Percentiles rank a stretch among this genome's conserved stretches.
Evolutionary conservation across 1,140 invertebrate genomes (phyloP).

Genomic region (Caenorhabditis inopinata): DNA sequence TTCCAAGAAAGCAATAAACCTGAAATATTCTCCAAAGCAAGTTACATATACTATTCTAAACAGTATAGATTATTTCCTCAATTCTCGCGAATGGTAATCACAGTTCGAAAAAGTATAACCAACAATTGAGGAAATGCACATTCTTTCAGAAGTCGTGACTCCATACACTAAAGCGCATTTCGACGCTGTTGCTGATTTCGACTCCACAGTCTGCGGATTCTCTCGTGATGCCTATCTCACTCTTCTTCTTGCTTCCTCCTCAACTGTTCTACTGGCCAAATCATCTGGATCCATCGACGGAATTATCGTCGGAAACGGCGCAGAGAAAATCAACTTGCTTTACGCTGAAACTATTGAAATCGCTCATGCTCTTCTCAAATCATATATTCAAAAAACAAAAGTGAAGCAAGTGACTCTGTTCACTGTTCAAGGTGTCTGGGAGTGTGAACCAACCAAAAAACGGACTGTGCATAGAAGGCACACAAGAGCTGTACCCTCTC

Average conservation of each 20-base stretch:
- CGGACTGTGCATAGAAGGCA: constrained; percentile 43
- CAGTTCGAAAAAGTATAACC: too few relatives aligned
- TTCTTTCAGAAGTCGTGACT: constrained; percentile 3
- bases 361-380: constrained; percentile 45
- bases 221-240: constrained; percentile 42
- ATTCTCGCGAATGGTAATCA: too few relatives aligned
- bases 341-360: constrained; percentile 50
- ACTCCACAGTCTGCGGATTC: constrained; percentile 40
- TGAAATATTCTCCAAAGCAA: too few relatives aligned
- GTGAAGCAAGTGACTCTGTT: constrained; percentile 43
- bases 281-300: constrained; percentile 29
- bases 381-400: constrained; percentile 42
- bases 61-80: too few relatives aligned
- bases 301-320: constrained; percentile 28
- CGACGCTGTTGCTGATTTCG: constrained; percentile 42
- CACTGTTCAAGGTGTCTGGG: constrained; percentile 44
- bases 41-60: too few relatives aligned
- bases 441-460: constrained; percentile 19
- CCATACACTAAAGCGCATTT: constrained; percentile 33
- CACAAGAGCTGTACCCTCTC: constrained; percentile 48
- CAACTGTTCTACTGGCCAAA: constrained; percentile 36
- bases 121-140: too few relatives aligned
- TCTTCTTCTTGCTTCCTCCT: constrained; percentile 30
- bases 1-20: too few relatives aligned
- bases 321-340: constrained; percentile 11